phyloP scores from a whole-genome alignment of 2,113 vertebrate species.

The Enhydra lutris region DNA sequence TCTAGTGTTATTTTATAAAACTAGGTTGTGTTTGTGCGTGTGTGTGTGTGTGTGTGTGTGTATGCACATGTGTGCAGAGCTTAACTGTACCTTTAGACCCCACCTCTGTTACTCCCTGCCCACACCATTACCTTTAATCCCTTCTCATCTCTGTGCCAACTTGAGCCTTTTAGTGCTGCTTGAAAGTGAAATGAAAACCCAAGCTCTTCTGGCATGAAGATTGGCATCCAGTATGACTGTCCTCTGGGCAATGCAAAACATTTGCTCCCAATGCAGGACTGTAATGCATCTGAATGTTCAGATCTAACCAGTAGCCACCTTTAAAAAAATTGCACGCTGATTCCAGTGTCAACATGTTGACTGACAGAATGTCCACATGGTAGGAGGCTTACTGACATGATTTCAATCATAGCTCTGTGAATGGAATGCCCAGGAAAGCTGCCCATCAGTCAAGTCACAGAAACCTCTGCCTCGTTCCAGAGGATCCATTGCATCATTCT shows the following conservation, averaged over 20 bases:
- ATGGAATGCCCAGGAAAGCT: slow-evolving; percentile 8
- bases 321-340: background rate
- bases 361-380: slow-evolving; percentile 4
- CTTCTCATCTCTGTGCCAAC: background rate
- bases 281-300: slow-evolving; percentile 35
- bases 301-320: background rate
- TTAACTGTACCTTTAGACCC: slow-evolving; percentile 19
- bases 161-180: slow-evolving; percentile 42
- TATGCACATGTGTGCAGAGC: background rate
- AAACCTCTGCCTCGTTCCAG: slow-evolving; percentile 17
- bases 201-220: slow-evolving; percentile 15
- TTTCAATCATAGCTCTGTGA: slow-evolving; percentile 36
- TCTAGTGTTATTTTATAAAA: background rate
- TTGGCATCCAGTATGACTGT: slow-evolving; percentile 20
- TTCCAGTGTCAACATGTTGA: slow-evolving; percentile 46
- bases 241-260: slow-evolving; percentile 23
- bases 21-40: background rate
- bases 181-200: slow-evolving; percentile 48
- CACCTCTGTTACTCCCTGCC: background rate
- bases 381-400: slow-evolving; percentile 6
- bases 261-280: slow-evolving; percentile 16
- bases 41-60: background rate
- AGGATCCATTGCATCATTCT: background rate
- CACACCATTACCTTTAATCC: slow-evolving; percentile 20
- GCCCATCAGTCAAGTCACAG: slow-evolving; percentile 2